Conservation (phyloP, 2,113 vertebrate genomes). For the Rhizomys pruinosus region DNA sequence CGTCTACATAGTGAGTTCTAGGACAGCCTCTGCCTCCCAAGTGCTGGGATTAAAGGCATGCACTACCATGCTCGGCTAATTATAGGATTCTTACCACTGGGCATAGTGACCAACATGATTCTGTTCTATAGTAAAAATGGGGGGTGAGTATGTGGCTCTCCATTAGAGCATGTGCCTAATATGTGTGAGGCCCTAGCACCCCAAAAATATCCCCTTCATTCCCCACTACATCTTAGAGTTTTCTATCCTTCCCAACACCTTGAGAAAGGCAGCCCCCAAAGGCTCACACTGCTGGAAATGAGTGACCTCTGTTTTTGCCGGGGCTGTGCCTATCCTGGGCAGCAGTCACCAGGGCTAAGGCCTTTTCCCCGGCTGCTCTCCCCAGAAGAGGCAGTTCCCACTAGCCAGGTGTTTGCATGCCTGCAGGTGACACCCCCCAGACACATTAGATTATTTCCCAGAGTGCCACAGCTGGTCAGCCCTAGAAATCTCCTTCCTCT, state of each 20-base stretch:
- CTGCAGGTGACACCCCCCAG: not conserved
- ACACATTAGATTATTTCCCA: not conserved
- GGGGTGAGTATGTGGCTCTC: not conserved
- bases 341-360: rapidly evolving
- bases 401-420: not conserved
- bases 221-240: not conserved
- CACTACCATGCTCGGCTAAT: not conserved
- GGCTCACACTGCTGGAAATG: rapidly evolving
- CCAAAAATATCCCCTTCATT: not conserved
- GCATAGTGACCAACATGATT: not conserved
- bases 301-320: not conserved
- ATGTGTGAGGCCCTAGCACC: not conserved
- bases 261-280: not conserved
- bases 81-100: not conserved
- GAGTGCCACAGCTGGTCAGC: not conserved
- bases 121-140: not conserved
- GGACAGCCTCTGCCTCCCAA: too few species aligned
- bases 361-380: not conserved
- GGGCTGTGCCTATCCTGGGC: not conserved
- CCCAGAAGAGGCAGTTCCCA: not conserved
- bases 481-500: not conserved
- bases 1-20: too few species aligned
- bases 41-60: too few species aligned
- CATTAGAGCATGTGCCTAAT: not conserved
- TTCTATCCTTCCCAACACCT: not conserved